Evolutionary conservation across 1,140 invertebrate genomes (phyloP).

Genomic region (Pseudomyrmex cubaensis): DNA sequence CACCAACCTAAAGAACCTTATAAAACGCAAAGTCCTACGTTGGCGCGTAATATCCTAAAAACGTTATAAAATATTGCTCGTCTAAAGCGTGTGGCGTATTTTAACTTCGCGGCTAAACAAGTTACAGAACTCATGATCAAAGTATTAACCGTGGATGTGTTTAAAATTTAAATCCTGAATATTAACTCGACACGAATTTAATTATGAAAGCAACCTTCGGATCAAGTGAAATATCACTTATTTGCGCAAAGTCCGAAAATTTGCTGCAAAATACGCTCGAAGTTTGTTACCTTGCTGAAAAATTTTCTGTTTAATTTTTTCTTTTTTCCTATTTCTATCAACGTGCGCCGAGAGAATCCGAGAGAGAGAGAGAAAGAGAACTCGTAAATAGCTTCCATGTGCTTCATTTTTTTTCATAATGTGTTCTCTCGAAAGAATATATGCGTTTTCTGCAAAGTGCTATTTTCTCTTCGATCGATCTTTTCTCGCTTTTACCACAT

Average conservation of each 20-base stretch:
- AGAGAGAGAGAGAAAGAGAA: too few species aligned
- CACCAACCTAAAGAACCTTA: slow-evolving; percentile 6
- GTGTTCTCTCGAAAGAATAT: not conserved
- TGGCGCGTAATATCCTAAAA: not conserved
- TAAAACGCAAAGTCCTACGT: not conserved
- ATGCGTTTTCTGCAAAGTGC: not conserved
- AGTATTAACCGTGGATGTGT: not conserved
- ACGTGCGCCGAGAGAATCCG: too few species aligned
- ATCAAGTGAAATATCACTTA: not conserved
- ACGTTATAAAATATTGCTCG: slow-evolving; percentile 21
- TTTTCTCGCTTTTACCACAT: not conserved
- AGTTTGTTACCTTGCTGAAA: too few species aligned
- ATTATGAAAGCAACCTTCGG: not conserved
- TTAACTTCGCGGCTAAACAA: slow-evolving; percentile 10
- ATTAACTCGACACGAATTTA: not conserved
- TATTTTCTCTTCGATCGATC: not conserved
- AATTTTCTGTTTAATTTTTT: too few species aligned
- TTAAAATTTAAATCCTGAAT: slow-evolving; percentile 18
- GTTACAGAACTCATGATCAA: slow-evolving; percentile 8
- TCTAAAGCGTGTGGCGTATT: not conserved
- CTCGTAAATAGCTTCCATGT: too few species aligned
- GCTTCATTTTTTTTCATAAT: not conserved
- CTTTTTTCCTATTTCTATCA: too few species aligned
- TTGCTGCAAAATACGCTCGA: not conserved
- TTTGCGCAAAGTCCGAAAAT: not conserved